phyloP scores from a whole-genome alignment of 2,797 vertebrate genomes.

The Gymnopithys bicolor region DNA sequence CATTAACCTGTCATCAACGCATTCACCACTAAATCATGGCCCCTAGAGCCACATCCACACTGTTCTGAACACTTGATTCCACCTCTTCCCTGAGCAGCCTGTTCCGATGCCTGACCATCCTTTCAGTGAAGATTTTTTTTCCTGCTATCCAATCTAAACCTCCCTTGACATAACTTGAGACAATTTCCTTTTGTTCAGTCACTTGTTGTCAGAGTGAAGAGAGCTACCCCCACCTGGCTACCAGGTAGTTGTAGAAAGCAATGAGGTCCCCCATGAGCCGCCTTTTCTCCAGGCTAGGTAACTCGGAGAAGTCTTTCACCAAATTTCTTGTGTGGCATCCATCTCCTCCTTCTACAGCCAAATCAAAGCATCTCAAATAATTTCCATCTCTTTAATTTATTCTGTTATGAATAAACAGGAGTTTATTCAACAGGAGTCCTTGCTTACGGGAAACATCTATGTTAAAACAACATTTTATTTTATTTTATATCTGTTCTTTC shows the following conservation, averaged over 20 bases:
- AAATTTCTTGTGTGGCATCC: not conserved
- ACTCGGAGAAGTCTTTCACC: not conserved
- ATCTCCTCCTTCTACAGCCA: not conserved
- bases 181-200: not conserved
- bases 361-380: not conserved
- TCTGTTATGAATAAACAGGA: not conserved
- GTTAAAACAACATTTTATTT: not conserved
- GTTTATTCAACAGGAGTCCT: not conserved
- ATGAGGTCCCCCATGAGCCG: not conserved
- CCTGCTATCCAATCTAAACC: not conserved
- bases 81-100: not conserved
- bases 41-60: not conserved
- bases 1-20: not conserved
- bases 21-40: not conserved
- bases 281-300: not conserved
- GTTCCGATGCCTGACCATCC: not conserved
- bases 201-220: not conserved
- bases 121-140: not conserved
- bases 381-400: not conserved
- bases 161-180: not conserved
- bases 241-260: not conserved
- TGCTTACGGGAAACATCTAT: not conserved
- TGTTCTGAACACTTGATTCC: not conserved
- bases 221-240: not conserved
- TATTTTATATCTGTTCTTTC: not conserved